These are phyloP conservation scores for Daphoenositta chrysoptera DNA, from an alignment of 2,113 vertebrate species.

Conservation along the genomic window DNA sequence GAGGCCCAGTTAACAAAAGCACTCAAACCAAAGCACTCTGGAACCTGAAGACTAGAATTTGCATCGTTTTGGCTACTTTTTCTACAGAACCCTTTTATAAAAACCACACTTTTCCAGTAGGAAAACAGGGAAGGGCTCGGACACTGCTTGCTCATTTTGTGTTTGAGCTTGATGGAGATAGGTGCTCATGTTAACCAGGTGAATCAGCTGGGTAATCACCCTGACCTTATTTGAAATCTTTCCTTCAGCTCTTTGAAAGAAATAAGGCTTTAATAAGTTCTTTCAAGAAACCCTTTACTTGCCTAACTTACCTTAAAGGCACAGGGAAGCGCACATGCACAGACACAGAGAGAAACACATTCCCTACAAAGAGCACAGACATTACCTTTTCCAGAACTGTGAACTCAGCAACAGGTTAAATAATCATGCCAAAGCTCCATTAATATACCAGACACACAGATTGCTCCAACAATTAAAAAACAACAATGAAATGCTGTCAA, in stretches of 20 bases:
- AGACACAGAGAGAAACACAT: not conserved
- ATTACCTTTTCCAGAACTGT: not conserved
- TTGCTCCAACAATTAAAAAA: slow-evolving; percentile 32
- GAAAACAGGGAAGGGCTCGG: not conserved
- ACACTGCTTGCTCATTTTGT: not conserved
- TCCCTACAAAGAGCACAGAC: not conserved
- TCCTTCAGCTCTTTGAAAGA: not conserved
- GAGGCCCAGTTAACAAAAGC: not conserved
- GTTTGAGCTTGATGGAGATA: not conserved
- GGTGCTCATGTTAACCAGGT: not conserved
- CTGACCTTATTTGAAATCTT: not conserved
- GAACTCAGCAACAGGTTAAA: slow-evolving; percentile 24
- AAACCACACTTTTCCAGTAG: not conserved
- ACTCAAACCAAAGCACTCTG: not conserved
- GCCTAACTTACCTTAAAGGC: slow-evolving; percentile 22
- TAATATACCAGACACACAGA: slow-evolving; percentile 67
- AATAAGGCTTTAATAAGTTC: not conserved
- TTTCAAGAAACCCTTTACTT: not conserved
- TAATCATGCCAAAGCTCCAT: slow-evolving; percentile 40
- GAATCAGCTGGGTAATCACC: not conserved
- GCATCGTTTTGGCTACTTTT: not conserved
- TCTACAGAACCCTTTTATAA: not conserved
- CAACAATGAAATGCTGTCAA: not conserved
- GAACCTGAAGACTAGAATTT: not conserved
- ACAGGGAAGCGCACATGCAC: not conserved